phyloP scores from a whole-genome alignment of 2,888 invertebrate species.

The Cryptocheilus praepositus region DNA sequence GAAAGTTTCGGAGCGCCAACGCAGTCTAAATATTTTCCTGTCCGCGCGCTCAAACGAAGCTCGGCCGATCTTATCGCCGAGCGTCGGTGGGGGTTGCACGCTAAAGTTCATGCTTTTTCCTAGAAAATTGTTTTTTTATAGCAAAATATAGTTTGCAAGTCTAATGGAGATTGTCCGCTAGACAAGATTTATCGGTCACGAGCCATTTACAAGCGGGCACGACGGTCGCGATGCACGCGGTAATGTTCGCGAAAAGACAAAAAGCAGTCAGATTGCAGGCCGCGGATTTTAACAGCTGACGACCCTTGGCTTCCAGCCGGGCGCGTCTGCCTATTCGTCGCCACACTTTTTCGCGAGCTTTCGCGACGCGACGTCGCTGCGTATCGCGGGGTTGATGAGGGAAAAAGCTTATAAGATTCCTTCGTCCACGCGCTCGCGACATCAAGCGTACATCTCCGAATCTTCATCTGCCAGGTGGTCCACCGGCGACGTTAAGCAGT shows the following conservation, averaged over 20 bases:
- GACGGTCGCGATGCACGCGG: constrained; percentile 10
- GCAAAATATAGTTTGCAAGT: too few relatives aligned
- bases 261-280: constrained; percentile 46
- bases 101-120: too few relatives aligned
- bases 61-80: too few relatives aligned
- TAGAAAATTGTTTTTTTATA: too few relatives aligned
- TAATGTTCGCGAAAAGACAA: constrained; percentile 32
- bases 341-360: background rate
- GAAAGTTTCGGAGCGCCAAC: too few relatives aligned
- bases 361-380: too few relatives aligned
- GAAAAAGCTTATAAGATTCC: too few relatives aligned
- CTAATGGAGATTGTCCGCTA: background rate
- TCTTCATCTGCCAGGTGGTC: background rate
- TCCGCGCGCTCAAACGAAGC: too few relatives aligned
- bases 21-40: too few relatives aligned
- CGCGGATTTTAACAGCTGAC: constrained; percentile 40
- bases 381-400: too few relatives aligned
- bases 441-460: background rate
- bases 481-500: constrained; percentile 6
- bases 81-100: too few relatives aligned
- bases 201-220: constrained; percentile 17
- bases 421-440: too few relatives aligned
- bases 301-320: constrained; percentile 26
- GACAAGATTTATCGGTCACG: constrained; percentile 23
- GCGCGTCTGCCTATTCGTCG: constrained; percentile 32